Base-by-base conservation (phyloP, 2,888 invertebrate species). In the Andricus quercusramuli region DNA sequence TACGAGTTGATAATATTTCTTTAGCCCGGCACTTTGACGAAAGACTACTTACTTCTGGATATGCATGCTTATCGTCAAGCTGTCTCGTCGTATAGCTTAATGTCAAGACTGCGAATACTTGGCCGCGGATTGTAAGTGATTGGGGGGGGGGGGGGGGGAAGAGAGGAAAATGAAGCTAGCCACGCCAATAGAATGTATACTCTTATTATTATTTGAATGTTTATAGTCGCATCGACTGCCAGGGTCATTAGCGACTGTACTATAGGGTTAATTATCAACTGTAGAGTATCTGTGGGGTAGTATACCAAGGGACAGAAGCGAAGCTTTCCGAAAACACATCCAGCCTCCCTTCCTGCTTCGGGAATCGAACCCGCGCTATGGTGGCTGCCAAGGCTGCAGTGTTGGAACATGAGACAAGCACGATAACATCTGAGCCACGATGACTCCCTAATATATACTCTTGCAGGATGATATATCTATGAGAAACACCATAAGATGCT, bases 131-230 rank as follows among this genome's bases (percentile, higher is more conserved):
- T 80, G 84, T 81, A 85, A 85, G 83, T 85, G 86, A n/a, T n/a
- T n/a, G 82, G 87, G 87, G 85, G 84, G 82, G 78, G 25, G 79
- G 74, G 79, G 85, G 87, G 86, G 85, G 85, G 86, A 86, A 86
- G 85, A 82, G 86, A 86, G 83, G 83, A 81, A 84, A 86, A 86
- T 87, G 87, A 70, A 87, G 82, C 81, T 81, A 83, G 83, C 83
- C 85, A 85, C 79, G 83, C 86, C 86, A 86, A 87, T 87, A 87
- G 86, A 86, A 87, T 87, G 82, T 85, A 81, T 81, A 82, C 82
- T 83, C 82, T 78, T 56, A n/a, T n/a, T n/a, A n/a, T n/a, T n/a
- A n/a, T n/a, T n/a, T n/a, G n/a, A n/a, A n/a, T n/a, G n/a, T n/a
- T n/a, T n/a, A n/a, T n/a, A n/a, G n/a, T n/a, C n/a, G n/a, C n/a